Evolutionary conservation across 2,113 vertebrate species (phyloP), one percentile per base, ranked within the genome.

Genomic region (Cheirogaleus medius): DNA sequence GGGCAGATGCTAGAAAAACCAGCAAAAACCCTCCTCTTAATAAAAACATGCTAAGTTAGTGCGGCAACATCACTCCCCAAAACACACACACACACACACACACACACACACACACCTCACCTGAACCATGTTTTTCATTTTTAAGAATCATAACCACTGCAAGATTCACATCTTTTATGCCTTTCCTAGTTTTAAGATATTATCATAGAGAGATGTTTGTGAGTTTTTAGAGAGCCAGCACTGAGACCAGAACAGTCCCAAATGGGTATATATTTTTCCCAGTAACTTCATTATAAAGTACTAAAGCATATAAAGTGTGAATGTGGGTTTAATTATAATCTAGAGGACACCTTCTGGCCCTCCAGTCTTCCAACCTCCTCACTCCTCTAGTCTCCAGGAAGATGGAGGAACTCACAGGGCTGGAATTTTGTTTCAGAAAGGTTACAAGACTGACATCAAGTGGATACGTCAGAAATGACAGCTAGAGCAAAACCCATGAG

Each of bases 11-110:
- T 97, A 97, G 97, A 96, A 95, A 87, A 96, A 97, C 68, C 42
- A 96, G 94, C 97, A 95, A 98, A 94, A 96, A 74, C 44, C 76
- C 87, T 96, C 97, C 23, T 98, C 92, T 97, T 93, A 94, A 96
- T 96, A 97, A 96, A 77, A 97, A 83, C 90, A 97, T 69, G 49
- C 21, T 42, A 54, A 27, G 15, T 85, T 68, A 73, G 1, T 58
- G 8, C 10, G 39, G 58, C 37, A 82, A 14, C 23, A 66, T 6
- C 20, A 78, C 1, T 27, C 32, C 29, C 37, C 14, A 12, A n/a
- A 56, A 20, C 47, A 39, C 66, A 20, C n/a, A 63, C n/a, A 74
- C 10, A 68, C 49, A 37, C 2, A 29, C 20, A 10, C 29, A 11
- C 25, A 52, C 1, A 39, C 8, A 56, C 21, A 14, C 56, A 18